phyloP scores from a whole-genome alignment of 2,113 vertebrate species.

The Hipposideros armiger region DNA sequence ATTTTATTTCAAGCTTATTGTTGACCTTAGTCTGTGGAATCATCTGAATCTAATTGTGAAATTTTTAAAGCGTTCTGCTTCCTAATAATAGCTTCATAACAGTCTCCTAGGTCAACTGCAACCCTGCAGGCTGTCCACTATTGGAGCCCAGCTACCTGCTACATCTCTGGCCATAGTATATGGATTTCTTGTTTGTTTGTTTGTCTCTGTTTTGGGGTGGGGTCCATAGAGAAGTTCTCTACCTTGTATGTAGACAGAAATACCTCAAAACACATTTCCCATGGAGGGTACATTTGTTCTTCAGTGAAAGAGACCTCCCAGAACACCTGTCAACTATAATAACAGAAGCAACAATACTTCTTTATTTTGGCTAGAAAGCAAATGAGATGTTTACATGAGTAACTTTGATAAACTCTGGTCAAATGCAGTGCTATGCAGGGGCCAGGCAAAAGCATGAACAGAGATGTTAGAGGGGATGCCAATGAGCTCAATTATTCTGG shows the following conservation, averaged over 20 bases:
- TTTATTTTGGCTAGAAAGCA: background rate
- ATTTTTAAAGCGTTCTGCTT: background rate
- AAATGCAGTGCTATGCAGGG: background rate
- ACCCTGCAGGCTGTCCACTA: background rate
- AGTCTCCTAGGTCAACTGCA: background rate
- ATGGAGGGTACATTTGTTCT: background rate
- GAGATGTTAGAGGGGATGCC: background rate
- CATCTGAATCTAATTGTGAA: background rate
- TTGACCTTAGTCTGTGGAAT: background rate
- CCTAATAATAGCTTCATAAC: background rate
- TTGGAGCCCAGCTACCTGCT: background rate
- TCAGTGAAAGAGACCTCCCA: background rate
- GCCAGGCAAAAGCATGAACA: background rate
- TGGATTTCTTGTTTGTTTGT: background rate
- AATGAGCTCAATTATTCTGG: background rate
- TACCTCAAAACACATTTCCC: background rate
- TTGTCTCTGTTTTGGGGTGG: background rate
- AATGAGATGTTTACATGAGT: background rate
- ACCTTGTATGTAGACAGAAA: background rate
- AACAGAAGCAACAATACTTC: background rate
- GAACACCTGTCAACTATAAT: background rate
- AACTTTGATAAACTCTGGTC: background rate
- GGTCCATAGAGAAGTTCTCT: background rate
- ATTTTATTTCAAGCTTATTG: background rate
- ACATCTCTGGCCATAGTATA: background rate